Conservation (phyloP, 2,888 invertebrate genomes). For the Caradrina kadenii region DNA sequence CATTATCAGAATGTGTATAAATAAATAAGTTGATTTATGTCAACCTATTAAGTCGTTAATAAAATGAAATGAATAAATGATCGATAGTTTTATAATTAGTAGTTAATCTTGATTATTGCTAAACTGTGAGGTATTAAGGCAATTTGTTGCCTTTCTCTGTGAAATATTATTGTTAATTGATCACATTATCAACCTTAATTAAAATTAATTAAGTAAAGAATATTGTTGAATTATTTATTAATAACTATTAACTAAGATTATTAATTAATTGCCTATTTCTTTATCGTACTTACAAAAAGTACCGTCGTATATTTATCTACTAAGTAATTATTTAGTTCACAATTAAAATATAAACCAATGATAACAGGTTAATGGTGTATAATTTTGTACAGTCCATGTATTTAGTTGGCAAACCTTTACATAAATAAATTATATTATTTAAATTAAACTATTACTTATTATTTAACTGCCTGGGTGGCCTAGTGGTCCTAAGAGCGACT, state of each 20-base stretch:
- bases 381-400: not conserved
- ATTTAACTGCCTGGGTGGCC: too few relatives aligned
- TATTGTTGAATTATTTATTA: not conserved
- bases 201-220: not conserved
- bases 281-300: too few relatives aligned
- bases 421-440: too few relatives aligned
- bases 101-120: conserved; percentile 2
- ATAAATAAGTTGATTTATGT: conserved; percentile 10
- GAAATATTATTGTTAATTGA: not conserved
- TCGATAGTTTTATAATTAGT: conserved; percentile 6
- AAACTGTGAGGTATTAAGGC: not conserved
- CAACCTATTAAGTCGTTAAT: conserved; percentile 1
- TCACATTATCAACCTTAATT: not conserved
- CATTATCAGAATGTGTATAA: not conserved
- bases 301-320: too few relatives aligned
- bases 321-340: not conserved
- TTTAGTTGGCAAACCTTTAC: too few relatives aligned
- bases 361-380: not conserved
- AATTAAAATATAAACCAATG: not conserved
- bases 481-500: too few relatives aligned
- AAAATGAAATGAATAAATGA: not conserved
- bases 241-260: not conserved
- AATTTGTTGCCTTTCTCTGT: not conserved
- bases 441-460: too few relatives aligned
- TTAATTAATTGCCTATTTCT: too few relatives aligned